Percentiles rank a stretch among this genome's conserved stretches.
These are phyloP conservation scores for Puffinus mauretanicus DNA, from an alignment of 2,113 vertebrate genomes.

Conservation along the genomic window DNA sequence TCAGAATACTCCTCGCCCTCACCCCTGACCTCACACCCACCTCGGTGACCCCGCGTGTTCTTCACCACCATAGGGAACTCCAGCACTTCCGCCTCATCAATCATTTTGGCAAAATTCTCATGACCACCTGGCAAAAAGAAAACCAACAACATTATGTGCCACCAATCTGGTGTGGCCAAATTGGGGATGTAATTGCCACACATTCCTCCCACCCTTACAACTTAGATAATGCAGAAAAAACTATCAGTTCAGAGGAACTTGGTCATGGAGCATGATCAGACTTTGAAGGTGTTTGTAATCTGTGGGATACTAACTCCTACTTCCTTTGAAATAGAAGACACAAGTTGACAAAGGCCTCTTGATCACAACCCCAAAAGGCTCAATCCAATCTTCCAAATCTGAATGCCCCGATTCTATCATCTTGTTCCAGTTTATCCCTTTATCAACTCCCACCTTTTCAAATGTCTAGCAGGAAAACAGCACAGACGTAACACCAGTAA, in stretches of 20 bases:
- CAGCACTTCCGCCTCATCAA: conserved; percentile 83
- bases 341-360: background rate
- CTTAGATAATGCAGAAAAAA: background rate
- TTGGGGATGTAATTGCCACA: background rate
- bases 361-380: background rate
- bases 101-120: conserved; percentile 86
- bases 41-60: conserved; percentile 82
- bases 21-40: conserved; percentile 65
- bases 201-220: background rate
- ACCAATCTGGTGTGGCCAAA: background rate
- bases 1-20: background rate
- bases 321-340: background rate
- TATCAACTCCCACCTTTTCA: background rate
- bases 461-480: background rate
- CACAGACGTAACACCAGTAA: background rate
- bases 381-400: background rate
- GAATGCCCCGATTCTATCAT: background rate
- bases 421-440: background rate
- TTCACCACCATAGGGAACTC: conserved; percentile 86
- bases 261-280: background rate
- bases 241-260: background rate
- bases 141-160: conserved; percentile 51
- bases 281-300: background rate
- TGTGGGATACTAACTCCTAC: background rate
- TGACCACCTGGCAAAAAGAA: conserved; percentile 77